Percentiles rank a stretch among this genome's conserved stretches.
Evolutionary conservation across 2,888 invertebrate genomes (phyloP).

Genomic region (Nemurella pictetii): DNA sequence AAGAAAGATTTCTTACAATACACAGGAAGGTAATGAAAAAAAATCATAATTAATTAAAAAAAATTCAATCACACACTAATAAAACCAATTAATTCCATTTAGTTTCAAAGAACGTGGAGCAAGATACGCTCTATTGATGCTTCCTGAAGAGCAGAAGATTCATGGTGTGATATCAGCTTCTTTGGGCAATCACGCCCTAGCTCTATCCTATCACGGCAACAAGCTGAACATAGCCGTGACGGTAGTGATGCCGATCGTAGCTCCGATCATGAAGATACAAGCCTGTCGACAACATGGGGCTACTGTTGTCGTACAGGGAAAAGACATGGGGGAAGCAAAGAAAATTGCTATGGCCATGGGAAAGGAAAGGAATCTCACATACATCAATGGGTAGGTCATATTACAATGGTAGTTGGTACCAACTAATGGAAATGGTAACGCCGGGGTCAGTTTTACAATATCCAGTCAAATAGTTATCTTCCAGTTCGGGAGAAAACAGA

Average conservation of each 20-base stretch:
- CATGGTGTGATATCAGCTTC: constrained; percentile 90
- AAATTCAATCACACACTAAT: not conserved
- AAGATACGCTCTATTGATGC: constrained; percentile 76
- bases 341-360: constrained; percentile 74
- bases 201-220: constrained; percentile 77
- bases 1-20: constrained; percentile 94
- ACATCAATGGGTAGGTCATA: constrained; percentile 80
- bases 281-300: constrained; percentile 85
- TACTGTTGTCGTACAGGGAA: constrained; percentile 78
- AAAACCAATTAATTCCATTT: constrained; percentile 13
- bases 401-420: no score
- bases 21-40: constrained; percentile 89
- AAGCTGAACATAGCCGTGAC: constrained; percentile 71
- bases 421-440: no score
- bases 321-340: constrained; percentile 84
- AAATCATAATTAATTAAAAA: not conserved
- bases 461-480: no score
- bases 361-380: constrained; percentile 69
- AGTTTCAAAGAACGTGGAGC: constrained; percentile 96
- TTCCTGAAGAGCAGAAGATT: constrained; percentile 70
- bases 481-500: no score
- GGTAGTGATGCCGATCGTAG: constrained; percentile 94
- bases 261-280: constrained; percentile 95
- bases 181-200: constrained; percentile 91
- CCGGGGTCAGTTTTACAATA: no score